Evolutionary conservation across 2,113 vertebrate genomes (phyloP), one percentile per base, ranked within the genome.

Genomic region (Pterocles orientalis): DNA sequence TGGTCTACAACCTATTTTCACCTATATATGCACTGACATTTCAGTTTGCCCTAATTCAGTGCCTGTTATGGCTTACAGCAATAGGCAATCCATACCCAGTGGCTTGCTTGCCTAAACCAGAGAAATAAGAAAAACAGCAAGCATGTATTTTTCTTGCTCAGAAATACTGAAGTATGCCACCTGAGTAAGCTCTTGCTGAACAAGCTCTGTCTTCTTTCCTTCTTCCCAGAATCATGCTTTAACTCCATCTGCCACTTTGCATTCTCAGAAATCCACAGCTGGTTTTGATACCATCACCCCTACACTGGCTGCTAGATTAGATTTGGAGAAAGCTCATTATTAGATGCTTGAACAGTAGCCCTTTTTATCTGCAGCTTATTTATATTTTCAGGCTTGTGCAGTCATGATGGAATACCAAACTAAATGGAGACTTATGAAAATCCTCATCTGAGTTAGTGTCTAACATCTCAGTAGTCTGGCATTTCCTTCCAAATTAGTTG

Each of bases 401-500:
- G 89, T 92, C 80, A 56, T 79, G 83, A 64, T 78, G 56, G 86
- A 92, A 96, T 86, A 94, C 6, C 16, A 88, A 66, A 81, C 47
- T 86, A 81, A 86, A 93, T 88, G 72, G 66, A 92, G 24, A 80
- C 20, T 87, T 71, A 77, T 39, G n/a, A 95, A 88, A 88, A 88
- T 70, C 73, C 14, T 84, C 51, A 89, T 81, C 50, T 78, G 82
- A 92, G 12, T 69, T 75, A 86, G 60, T 9, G 36, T 83, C 68
- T 69, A 81, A 70, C 83, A 83, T 86, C 82, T 96, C 95, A 97
- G 80, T 88, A 61, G 56, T 94, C 69, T 95, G 96, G 94, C 8
- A 96, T 97, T 96, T 94, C 92, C 95, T 94, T 94, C 65, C 61
- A 86, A 88, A 94, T 86, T 82, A 82, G 36, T 81, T 70, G 45